Conservation (phyloP, 2,113 vertebrate species). For the Hipposideros armiger region DNA sequence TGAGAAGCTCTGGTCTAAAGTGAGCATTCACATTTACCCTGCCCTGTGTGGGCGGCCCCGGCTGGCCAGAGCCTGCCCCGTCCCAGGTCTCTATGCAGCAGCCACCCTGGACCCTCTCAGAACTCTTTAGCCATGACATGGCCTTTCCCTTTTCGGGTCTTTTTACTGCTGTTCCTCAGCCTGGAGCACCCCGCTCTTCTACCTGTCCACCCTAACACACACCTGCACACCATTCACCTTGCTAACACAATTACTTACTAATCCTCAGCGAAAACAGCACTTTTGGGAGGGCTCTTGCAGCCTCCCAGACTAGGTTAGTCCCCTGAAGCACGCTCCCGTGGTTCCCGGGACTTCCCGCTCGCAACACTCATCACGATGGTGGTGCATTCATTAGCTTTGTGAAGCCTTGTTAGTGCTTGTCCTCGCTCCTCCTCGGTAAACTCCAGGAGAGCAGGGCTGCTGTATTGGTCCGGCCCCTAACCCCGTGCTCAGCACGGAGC, state of each 20-base stretch:
- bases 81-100: not conserved
- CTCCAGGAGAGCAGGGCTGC: not conserved
- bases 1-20: not conserved
- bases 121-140: too few relatives aligned
- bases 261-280: not conserved
- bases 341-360: not conserved
- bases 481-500: not conserved
- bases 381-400: not conserved
- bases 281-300: not conserved
- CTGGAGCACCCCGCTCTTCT: not conserved
- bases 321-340: rapidly evolving
- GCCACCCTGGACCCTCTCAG: not conserved
- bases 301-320: not conserved
- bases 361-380: too few relatives aligned
- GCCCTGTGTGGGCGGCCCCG: not conserved
- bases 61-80: rapidly evolving
- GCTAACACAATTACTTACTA: not conserved
- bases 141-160: not conserved
- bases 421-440: not conserved
- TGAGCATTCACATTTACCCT: rapidly evolving
- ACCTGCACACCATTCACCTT: not conserved
- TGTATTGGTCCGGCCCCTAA: not conserved
- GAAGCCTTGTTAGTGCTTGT: not conserved
- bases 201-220: not conserved
- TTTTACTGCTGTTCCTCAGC: not conserved